Evolutionary conservation across 2,888 invertebrate genomes (phyloP).

Genomic region (Polydrusus tereticollis): DNA sequence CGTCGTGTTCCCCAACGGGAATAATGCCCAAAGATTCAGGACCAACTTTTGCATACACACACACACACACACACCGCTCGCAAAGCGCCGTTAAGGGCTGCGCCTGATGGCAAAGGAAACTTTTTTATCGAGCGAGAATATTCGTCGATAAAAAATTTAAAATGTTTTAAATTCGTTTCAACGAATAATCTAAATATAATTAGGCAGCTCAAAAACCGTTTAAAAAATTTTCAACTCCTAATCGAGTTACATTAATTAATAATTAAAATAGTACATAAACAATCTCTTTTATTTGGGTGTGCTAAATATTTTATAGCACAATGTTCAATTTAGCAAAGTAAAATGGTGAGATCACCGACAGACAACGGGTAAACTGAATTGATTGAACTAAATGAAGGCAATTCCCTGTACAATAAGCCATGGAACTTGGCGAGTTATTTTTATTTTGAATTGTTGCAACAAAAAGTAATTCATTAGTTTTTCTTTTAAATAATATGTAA

Average conservation of each 20-base stretch:
- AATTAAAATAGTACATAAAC: slow-evolving; percentile 17
- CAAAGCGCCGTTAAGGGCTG: too few species aligned
- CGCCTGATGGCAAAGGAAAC: too few species aligned
- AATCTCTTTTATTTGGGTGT: slow-evolving; percentile 14
- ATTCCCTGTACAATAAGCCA: slow-evolving; percentile 14
- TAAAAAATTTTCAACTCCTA: background rate
- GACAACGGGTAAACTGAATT: slow-evolving; percentile 14
- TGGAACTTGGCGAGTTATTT: background rate
- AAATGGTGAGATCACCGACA: slow-evolving; percentile 31
- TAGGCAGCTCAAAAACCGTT: background rate
- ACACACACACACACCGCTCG: too few species aligned
- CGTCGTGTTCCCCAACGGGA: too few species aligned
- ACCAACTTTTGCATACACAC: too few species aligned
- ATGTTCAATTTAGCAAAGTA: slow-evolving; percentile 26
- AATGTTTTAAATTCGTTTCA: too few species aligned
- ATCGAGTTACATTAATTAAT: slow-evolving; percentile 10
- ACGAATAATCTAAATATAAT: background rate
- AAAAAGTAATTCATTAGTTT: too few species aligned
- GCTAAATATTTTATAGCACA: slow-evolving; percentile 10
- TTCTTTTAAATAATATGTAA: too few species aligned
- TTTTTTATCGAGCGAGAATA: too few species aligned
- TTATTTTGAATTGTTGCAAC: background rate
- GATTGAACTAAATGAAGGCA: slow-evolving; percentile 27
- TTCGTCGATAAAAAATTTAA: too few species aligned
- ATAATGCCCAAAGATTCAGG: too few species aligned